Conservation (phyloP, 2,797 vertebrate genomes). For the Neostethus bicornis region DNA sequence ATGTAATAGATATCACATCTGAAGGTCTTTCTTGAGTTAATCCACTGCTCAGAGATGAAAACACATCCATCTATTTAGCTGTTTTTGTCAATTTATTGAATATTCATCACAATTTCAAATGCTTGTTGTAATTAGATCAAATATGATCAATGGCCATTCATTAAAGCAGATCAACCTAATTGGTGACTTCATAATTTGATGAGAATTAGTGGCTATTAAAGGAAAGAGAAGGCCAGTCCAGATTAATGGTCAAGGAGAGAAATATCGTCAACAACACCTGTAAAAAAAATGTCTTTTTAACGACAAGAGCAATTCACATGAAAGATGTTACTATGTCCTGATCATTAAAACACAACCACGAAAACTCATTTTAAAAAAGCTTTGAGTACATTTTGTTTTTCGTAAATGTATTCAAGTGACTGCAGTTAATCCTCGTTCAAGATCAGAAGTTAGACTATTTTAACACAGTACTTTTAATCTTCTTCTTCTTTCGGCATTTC, state of each 20-base stretch:
- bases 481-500: too few species aligned
- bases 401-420: too few species aligned
- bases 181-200: slow-evolving; percentile 51
- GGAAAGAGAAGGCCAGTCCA: slow-evolving; percentile 22
- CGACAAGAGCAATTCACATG: slow-evolving; percentile 24
- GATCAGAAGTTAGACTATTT: too few species aligned
- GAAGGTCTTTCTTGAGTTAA: slow-evolving; percentile 55
- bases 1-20: slow-evolving; percentile 12
- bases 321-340: slow-evolving; percentile 39
- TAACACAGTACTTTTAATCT: too few species aligned
- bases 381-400: slow-evolving; percentile 31
- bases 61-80: slow-evolving; percentile 43
- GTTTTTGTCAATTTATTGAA: slow-evolving; percentile 67
- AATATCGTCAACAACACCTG: slow-evolving; percentile 39
- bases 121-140: slow-evolving; percentile 70
- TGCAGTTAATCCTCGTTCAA: too few species aligned
- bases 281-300: slow-evolving; percentile 21
- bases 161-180: slow-evolving; percentile 71
- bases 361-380: slow-evolving; percentile 10
- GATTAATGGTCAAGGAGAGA: slow-evolving; percentile 49
- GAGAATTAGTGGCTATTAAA: slow-evolving; percentile 40
- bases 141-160: slow-evolving; percentile 57
- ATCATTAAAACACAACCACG: slow-evolving; percentile 23
- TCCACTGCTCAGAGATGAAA: slow-evolving; percentile 40
- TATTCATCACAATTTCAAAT: slow-evolving; percentile 63